phyloP scores from a whole-genome alignment of 37 sponge, comb jelly and placozoan species.

The Bolinopsis microptera region DNA sequence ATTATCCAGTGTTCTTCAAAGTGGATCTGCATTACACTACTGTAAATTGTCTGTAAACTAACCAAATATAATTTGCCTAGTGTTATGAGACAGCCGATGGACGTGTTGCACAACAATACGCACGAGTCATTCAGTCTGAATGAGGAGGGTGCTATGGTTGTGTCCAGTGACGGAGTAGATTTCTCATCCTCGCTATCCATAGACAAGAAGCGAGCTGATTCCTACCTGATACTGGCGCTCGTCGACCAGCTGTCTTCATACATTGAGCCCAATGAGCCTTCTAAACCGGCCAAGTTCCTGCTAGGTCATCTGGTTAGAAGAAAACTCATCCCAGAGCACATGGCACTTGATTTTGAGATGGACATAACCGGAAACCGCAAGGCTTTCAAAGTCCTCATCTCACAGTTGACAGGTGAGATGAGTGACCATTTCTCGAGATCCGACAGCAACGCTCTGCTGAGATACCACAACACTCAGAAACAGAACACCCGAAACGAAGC shows the following conservation, averaged over 20 bases:
- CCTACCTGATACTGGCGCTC: constrained; percentile 44
- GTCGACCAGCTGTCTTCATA: constrained; percentile 41
- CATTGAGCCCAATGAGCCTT: constrained; percentile 55
- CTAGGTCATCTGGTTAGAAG: constrained; percentile 42
- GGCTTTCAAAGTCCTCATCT: constrained; percentile 52
- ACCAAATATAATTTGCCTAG: not conserved
- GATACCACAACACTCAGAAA: not conserved
- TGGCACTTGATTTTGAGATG: constrained; percentile 3
- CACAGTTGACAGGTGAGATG: constrained; percentile 54
- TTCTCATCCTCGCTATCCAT: constrained; percentile 47
- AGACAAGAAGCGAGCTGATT: constrained; percentile 56
- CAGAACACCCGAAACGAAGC: not conserved
- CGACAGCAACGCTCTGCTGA: not conserved
- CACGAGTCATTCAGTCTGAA: constrained; percentile 32
- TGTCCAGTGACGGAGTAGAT: constrained; percentile 60
- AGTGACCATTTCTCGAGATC: constrained; percentile 6
- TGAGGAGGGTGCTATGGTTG: constrained; percentile 61
- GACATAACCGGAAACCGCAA: constrained; percentile 26
- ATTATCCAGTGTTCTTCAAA: too few relatives aligned
- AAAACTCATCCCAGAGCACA: constrained; percentile 56
- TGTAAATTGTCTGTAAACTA: too few relatives aligned
- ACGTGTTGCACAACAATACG: constrained; percentile 10
- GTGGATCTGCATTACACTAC: too few relatives aligned
- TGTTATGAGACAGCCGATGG: constrained; percentile 22
- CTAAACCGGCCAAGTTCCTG: not conserved